These are phyloP conservation scores for Micronycteris hirsuta DNA, from an alignment of 2,113 vertebrate species.

Conservation along the genomic window DNA sequence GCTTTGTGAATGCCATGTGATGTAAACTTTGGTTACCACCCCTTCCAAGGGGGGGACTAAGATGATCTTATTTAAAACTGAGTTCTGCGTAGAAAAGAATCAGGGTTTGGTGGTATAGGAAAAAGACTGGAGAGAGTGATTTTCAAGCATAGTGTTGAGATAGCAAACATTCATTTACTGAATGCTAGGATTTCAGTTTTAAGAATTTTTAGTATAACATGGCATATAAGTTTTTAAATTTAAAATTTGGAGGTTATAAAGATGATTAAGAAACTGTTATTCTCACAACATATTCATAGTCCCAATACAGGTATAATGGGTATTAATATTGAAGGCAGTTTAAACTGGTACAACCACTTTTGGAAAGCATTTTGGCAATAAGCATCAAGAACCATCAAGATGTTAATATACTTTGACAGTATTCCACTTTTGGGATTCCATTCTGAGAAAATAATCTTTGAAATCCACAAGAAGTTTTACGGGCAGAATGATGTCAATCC, in stretches of 20 bases:
- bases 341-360: conserved; percentile 25
- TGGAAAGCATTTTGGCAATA: conserved; percentile 45
- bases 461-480: not conserved
- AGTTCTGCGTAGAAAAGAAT: not conserved
- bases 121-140: not conserved
- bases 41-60: not conserved
- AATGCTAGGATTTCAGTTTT: not conserved
- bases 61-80: not conserved
- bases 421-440: conserved; percentile 37
- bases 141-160: not conserved
- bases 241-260: not conserved
- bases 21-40: not conserved
- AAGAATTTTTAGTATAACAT: not conserved
- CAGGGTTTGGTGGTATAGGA: not conserved
- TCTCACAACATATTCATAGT: not conserved
- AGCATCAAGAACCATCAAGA: conserved; percentile 27
- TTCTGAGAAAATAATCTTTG: conserved; percentile 39
- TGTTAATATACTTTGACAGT: conserved; percentile 33
- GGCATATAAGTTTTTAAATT: not conserved
- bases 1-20: not conserved
- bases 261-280: conserved; percentile 17
- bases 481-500: not conserved
- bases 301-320: conserved; percentile 24
- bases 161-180: not conserved
- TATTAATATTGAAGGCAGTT: conserved; percentile 53